phyloP scores from a whole-genome alignment of 2,888 invertebrate genomes.

The Psococerastis gibbosa region DNA sequence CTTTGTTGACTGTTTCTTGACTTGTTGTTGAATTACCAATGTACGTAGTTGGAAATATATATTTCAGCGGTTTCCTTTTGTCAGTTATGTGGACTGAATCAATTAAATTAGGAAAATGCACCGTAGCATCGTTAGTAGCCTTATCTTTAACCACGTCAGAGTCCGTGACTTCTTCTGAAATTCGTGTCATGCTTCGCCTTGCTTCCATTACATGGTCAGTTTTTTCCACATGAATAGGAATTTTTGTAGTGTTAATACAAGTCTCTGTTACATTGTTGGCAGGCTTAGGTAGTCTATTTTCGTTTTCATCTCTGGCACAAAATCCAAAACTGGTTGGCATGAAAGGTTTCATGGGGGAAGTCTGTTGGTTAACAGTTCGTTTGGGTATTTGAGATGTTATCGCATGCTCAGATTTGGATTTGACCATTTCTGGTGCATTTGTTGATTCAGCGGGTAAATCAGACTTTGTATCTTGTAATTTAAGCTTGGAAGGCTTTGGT shows the following conservation, averaged over 20 bases:
- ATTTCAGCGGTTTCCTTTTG: constrained; percentile 1
- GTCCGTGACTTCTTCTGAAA: constrained; percentile 5
- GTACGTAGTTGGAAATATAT: constrained; percentile 7
- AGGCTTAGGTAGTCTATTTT: background rate
- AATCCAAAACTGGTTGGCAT: background rate
- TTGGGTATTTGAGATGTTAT: constrained; percentile 2
- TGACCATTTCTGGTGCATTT: too few relatives aligned
- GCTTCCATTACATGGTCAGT: background rate
- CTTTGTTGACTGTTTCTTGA: constrained; percentile 5
- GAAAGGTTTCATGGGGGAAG: background rate
- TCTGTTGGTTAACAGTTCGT: constrained; percentile 8
- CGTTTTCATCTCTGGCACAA: background rate
- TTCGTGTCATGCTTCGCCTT: constrained; percentile 4
- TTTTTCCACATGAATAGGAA: background rate
- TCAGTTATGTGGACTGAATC: constrained; percentile 3
- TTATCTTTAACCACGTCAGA: background rate
- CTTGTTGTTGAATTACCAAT: constrained; percentile 1
- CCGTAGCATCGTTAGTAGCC: background rate
- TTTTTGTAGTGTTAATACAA: background rate
- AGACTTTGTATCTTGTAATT: too few relatives aligned
- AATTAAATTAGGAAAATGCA: constrained; percentile 2
- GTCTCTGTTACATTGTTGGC: background rate
- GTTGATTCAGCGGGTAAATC: too few relatives aligned
- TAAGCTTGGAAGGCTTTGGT: too few relatives aligned
- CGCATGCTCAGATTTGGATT: too few relatives aligned